Conservation (phyloP, 1,140 invertebrate species). For the Pogonomyrmex barbatus region DNA sequence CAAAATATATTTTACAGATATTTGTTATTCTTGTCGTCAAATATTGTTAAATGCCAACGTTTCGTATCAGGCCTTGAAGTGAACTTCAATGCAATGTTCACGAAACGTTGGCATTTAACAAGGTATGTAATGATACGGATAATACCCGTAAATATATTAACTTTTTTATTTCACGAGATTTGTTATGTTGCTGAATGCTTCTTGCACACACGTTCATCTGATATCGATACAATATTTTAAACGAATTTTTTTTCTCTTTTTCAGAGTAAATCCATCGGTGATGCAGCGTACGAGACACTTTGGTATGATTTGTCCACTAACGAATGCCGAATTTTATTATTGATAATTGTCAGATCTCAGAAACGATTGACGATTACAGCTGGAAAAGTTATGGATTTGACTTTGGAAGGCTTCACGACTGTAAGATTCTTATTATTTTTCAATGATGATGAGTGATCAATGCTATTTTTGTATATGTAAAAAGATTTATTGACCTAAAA, state of each 20-base stretch:
- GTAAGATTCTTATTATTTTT: slow-evolving; percentile 12
- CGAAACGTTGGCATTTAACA: too few species aligned
- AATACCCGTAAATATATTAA: too few species aligned
- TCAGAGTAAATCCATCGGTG: slow-evolving; percentile 19
- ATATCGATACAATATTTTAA: not conserved
- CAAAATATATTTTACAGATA: too few species aligned
- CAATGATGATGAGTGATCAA: not conserved
- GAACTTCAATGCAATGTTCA: too few species aligned
- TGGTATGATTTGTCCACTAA: slow-evolving; percentile 23
- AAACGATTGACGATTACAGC: slow-evolving; percentile 31
- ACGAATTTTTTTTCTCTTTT: not conserved
- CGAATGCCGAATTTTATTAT: slow-evolving; percentile 11
- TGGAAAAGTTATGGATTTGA: slow-evolving; percentile 20
- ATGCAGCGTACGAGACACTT: slow-evolving; percentile 27
- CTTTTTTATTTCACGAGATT: too few species aligned
- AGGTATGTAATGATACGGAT: too few species aligned
- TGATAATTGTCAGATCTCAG: slow-evolving; percentile 28
- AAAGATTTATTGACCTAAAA: not conserved
- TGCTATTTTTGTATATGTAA: not conserved
- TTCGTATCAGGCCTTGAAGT: too few species aligned
- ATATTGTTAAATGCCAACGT: too few species aligned
- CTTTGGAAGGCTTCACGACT: slow-evolving; percentile 26
- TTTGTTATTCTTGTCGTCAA: too few species aligned
- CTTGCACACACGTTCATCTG: not conserved
- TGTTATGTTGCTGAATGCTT: not conserved